Evolutionary conservation across 2,797 vertebrate genomes (phyloP).

Genomic region (Sebastes trivittatus): DNA sequence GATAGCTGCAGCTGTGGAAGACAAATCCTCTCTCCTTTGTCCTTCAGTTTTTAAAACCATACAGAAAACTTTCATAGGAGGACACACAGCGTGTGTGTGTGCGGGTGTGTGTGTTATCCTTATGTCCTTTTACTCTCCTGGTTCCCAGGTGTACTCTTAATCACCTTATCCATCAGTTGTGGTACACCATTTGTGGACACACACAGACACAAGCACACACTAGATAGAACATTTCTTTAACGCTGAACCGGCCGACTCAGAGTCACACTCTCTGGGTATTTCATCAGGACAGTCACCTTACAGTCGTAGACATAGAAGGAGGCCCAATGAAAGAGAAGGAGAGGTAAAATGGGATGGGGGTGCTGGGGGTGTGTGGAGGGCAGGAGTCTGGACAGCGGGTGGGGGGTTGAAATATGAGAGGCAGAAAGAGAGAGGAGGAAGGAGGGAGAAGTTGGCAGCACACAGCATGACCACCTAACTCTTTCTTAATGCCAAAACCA

Average conservation of each 20-base stretch:
- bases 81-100: background rate
- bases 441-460: constrained; percentile 23
- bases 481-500: constrained; percentile 29
- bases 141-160: constrained; percentile 68
- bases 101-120: constrained; percentile 28
- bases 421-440: background rate
- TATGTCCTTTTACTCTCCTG: constrained; percentile 51
- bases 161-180: constrained; percentile 66
- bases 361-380: background rate
- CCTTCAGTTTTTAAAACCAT: constrained; percentile 48
- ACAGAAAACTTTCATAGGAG: constrained; percentile 38
- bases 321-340: constrained; percentile 10
- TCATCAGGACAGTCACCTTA: constrained; percentile 48
- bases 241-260: constrained; percentile 37
- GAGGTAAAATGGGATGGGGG: background rate
- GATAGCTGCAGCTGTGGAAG: constrained; percentile 5
- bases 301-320: constrained; percentile 26
- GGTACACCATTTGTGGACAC: constrained; percentile 44
- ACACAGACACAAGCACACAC: constrained; percentile 40
- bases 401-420: constrained; percentile 39
- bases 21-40: constrained; percentile 25
- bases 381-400: constrained; percentile 7
- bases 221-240: constrained; percentile 44
- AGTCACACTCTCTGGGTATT: constrained; percentile 44
- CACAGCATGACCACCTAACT: constrained; percentile 20